Evolutionary conservation across 2,113 vertebrate species (phyloP), one percentile per base, ranked within the genome.

Genomic region (Hydrolagus affinis): DNA sequence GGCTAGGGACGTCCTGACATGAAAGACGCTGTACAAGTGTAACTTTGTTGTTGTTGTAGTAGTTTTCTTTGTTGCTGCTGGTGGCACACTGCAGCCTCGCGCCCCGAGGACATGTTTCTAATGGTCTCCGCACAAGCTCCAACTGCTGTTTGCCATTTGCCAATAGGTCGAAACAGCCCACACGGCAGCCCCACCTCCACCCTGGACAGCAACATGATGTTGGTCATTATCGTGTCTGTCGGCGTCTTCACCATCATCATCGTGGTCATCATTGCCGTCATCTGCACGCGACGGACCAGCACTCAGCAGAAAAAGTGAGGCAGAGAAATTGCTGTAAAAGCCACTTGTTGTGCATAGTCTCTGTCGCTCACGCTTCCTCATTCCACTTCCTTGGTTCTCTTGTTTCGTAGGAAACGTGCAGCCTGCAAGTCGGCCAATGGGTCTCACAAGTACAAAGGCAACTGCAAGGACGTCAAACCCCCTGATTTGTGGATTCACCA

Each of bases 401-500:
- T 70, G 85, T 86, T 56, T 85, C 2, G 11, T 88, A 99, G 98
- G 89, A 99, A 99, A 88, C 94, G 97, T 32, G 97, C 97, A 0
- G 97, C 97, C 66, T 97, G 95, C 86, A 99, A 99, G 88, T 96
- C 97, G 0, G 93, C 96, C 71, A 99, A 99, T 0, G 96, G 98
- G 74, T 97, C 97, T 86, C 97, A 99, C 91, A 99, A 99, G 88
- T 98, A 98, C 93, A 99, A 99, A 88, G 96, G 96, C 0, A 99
- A 97, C 91, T 94, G 96, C 88, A 99, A 99, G 89, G 98, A 99
- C 85, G 95, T 99, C 85, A 99, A 99, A 64, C 98, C 98, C 0
- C 97, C 98, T 0, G 97, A 99, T 87, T 96, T 99, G 11, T 99
- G 98, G 97, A 99, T 99, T 88, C 98, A 99, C 86, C 98, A 99